A percentile compares a stretch with the other conserved stretches of the same genome.
Conservation (phyloP, 2,797 vertebrate genomes). For the Sylvilagus floridanus region DNA sequence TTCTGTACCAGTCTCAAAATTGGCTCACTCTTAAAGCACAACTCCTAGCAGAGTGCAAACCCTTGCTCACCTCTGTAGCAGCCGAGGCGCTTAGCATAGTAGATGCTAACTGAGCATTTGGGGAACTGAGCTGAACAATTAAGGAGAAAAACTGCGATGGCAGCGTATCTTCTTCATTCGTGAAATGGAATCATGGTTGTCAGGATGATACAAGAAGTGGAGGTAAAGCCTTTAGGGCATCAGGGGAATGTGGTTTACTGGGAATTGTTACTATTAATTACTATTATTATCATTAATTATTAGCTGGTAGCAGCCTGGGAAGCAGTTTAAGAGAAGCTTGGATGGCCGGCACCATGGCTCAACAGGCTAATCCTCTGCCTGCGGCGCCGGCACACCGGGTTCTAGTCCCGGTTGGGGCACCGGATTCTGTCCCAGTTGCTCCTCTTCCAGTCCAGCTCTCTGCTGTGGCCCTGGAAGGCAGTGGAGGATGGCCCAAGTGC, state of each 20-base stretch:
- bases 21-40: conserved; percentile 16
- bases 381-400: too few relatives aligned
- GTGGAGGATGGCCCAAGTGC: too few relatives aligned
- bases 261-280: not conserved
- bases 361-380: too few relatives aligned
- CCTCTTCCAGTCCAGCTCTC: too few relatives aligned
- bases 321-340: not conserved
- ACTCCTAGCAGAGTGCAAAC: not conserved
- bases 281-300: not conserved
- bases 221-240: not conserved
- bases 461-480: too few relatives aligned
- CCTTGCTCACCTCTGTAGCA: not conserved
- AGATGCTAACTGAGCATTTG: conserved; percentile 19
- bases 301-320: not conserved
- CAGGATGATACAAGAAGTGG: not conserved
- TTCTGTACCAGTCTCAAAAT: conserved; percentile 39
- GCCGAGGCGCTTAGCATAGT: not conserved
- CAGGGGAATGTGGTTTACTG: not conserved
- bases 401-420: too few relatives aligned
- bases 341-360: too few relatives aligned
- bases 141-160: conserved; percentile 35
- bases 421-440: too few relatives aligned
- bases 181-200: not conserved
- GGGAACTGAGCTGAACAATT: conserved; percentile 26
- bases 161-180: not conserved